Conservation (phyloP, 2,113 vertebrate genomes). For the Hemiprocne comata region DNA sequence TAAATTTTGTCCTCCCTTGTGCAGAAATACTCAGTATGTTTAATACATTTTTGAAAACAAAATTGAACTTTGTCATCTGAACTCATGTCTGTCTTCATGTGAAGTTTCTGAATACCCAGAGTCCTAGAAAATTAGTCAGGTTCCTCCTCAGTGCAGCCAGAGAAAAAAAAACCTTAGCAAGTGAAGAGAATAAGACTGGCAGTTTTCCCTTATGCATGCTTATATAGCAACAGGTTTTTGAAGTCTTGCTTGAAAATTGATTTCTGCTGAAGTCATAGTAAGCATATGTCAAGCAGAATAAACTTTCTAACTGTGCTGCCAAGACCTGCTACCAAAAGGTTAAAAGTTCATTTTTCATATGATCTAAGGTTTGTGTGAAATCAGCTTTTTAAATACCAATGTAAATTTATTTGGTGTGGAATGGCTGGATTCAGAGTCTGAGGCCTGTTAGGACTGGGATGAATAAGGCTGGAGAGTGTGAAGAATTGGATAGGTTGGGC, state of each 20-base stretch:
- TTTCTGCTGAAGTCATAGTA: neutral
- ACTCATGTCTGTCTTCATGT: neutral
- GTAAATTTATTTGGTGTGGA: neutral
- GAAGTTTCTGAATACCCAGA: neutral
- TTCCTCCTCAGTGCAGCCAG: neutral
- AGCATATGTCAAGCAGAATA: neutral
- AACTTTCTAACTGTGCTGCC: neutral
- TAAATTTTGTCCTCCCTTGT: neutral
- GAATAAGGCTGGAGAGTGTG: neutral
- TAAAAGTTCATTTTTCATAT: neutral
- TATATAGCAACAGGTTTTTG: neutral
- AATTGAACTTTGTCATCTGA: neutral
- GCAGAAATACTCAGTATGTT: neutral
- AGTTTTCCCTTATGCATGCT: neutral
- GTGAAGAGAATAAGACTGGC: neutral
- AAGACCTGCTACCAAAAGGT: neutral
- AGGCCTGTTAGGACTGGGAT: neutral
- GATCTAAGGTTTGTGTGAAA: neutral
- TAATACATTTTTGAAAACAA: neutral
- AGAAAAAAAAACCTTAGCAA: neutral
- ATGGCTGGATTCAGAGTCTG: neutral
- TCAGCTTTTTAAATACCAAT: neutral
- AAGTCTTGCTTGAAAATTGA: neutral
- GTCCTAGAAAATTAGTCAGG: neutral
- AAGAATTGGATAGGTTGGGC: neutral